Evolutionary conservation across 2,797 vertebrate species (phyloP).

Genomic region (Sebastes wilsoni): DNA sequence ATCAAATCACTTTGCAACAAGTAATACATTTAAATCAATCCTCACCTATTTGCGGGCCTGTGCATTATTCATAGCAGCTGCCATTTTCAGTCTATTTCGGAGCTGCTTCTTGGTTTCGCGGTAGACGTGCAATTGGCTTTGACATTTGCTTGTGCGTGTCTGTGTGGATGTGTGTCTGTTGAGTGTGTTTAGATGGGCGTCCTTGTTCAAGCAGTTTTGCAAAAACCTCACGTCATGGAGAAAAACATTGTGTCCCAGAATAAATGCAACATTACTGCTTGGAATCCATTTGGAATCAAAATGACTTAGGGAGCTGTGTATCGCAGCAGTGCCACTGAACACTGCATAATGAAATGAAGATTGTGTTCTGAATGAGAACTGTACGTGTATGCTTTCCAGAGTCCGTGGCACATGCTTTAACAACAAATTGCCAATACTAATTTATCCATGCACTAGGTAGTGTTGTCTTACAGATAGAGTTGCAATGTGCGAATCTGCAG

Average conservation of each 20-base stretch:
- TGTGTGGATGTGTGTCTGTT: constrained; percentile 11
- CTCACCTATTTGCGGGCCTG: constrained; percentile 39
- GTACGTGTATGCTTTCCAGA: neutral
- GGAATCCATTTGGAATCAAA: constrained; percentile 31
- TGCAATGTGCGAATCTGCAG: neutral
- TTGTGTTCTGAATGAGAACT: constrained; percentile 13
- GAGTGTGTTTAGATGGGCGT: constrained; percentile 25
- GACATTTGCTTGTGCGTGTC: constrained; percentile 29
- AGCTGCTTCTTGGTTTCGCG: constrained; percentile 21
- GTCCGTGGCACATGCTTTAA: neutral
- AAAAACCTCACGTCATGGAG: constrained; percentile 17
- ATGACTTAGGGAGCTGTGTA: constrained; percentile 11
- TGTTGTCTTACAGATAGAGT: neutral
- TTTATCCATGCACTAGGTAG: neutral
- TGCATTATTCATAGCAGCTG: constrained; percentile 51
- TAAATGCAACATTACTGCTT: constrained; percentile 25
- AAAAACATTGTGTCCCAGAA: constrained; percentile 27
- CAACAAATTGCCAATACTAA: neutral
- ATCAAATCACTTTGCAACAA: constrained; percentile 61
- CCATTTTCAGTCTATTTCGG: constrained; percentile 26
- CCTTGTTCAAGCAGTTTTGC: constrained; percentile 5
- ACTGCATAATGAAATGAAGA: constrained; percentile 30
- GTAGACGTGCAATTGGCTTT: constrained; percentile 13
- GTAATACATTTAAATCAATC: constrained; percentile 62
- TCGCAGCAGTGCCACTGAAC: constrained; percentile 3